A percentile compares a stretch with the other conserved stretches of the same genome.
Conservation (phyloP, 1,140 invertebrate species). For the Brachionus manjavacas region DNA sequence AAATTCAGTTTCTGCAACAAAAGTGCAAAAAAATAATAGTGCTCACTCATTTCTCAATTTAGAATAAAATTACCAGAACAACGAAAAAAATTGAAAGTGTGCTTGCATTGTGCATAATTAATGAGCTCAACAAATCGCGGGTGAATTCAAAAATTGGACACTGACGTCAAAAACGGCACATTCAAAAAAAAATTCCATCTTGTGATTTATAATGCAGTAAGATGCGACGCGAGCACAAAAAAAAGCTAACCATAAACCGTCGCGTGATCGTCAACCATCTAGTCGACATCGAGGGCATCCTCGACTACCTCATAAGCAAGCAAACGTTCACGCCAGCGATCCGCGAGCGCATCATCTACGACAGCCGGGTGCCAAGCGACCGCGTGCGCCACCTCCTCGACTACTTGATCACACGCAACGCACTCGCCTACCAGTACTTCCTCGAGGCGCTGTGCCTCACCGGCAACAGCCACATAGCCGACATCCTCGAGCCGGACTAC, state of each 20-base stretch:
- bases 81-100: no score
- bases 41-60: no score
- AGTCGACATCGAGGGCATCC: not conserved
- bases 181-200: not conserved
- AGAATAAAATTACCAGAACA: no score
- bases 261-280: constrained; percentile 18
- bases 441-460: constrained; percentile 6
- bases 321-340: constrained; percentile 22
- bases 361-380: not conserved
- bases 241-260: constrained; percentile 33
- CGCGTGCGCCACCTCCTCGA: constrained; percentile 14
- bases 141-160: not conserved
- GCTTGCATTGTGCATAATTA: no score
- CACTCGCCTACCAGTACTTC: constrained; percentile 36
- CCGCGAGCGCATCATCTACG: constrained; percentile 22
- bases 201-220: not conserved
- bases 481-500: constrained; percentile 40
- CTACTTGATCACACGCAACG: constrained; percentile 32
- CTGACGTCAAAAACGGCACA: not conserved
- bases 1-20: no score
- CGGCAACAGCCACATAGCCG: not conserved
- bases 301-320: constrained; percentile 28
- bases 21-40: no score
- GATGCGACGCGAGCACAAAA: constrained; percentile 34
- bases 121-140: no score